Percentiles rank a stretch among this genome's conserved stretches.
Evolutionary conservation across 2,113 vertebrate genomes (phyloP).

Genomic region (Hydropotes inermis): DNA sequence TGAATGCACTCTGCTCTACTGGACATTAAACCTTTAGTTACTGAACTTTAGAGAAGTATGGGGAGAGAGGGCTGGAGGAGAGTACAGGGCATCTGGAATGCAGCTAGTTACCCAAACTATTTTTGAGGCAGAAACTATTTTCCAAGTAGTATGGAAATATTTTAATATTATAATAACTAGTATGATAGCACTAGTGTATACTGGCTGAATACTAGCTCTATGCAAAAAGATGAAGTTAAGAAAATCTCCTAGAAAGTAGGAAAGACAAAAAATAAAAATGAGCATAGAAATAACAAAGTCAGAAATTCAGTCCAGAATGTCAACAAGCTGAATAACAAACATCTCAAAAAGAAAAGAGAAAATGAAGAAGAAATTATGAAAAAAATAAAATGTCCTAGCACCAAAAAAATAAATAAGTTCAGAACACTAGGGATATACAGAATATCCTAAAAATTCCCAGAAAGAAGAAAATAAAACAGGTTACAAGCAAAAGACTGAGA

Average conservation of each 20-base stretch:
- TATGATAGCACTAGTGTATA: background rate
- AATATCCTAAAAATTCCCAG: background rate
- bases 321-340: background rate
- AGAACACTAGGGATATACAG: background rate
- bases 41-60: background rate
- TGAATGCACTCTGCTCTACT: background rate
- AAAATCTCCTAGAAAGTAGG: background rate
- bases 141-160: background rate
- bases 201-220: background rate
- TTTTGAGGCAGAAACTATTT: background rate
- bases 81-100: background rate
- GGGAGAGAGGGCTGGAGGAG: background rate
- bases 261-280: background rate
- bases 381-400: background rate
- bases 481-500: background rate
- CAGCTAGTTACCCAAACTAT: background rate
- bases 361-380: background rate
- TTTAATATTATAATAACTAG: background rate
- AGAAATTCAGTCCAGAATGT: background rate
- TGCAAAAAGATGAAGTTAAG: background rate
- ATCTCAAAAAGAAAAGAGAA: background rate
- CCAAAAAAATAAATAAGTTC: background rate
- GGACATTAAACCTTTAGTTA: background rate
- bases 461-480: slow-evolving; percentile 20
- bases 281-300: background rate